Conservation (phyloP, 1,140 invertebrate genomes). For the Bicyclus anynana region DNA sequence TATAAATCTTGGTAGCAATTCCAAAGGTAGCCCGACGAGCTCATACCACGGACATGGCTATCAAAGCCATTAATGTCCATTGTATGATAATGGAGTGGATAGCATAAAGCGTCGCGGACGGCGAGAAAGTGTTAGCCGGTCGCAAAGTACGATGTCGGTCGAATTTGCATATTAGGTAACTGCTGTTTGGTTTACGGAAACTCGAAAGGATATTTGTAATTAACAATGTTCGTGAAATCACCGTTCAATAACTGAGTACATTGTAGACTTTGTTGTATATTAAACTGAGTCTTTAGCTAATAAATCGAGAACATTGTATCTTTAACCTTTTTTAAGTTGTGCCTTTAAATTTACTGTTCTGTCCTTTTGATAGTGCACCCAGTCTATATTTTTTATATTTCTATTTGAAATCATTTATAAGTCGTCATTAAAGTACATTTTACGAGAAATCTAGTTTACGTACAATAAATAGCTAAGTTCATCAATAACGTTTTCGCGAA, state of each 20-base stretch:
- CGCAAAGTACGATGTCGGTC: conserved; percentile 40
- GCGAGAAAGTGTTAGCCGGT: conserved; percentile 49
- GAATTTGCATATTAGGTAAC: conserved; percentile 65
- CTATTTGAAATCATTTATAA: too few relatives aligned
- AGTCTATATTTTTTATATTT: too few relatives aligned
- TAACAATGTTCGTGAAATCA: conserved; percentile 14
- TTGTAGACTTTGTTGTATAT: not conserved
- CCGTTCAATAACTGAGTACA: not conserved
- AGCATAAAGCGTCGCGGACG: conserved; percentile 17
- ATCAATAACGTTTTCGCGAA: too few relatives aligned
- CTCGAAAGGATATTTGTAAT: conserved; percentile 30
- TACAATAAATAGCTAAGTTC: too few relatives aligned
- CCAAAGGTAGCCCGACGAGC: not conserved
- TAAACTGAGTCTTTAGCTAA: too few relatives aligned
- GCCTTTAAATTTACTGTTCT: too few relatives aligned
- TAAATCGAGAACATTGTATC: too few relatives aligned
- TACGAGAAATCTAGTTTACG: too few relatives aligned
- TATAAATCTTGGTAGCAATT: not conserved
- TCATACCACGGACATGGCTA: conserved; percentile 3
- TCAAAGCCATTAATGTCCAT: conserved; percentile 39
- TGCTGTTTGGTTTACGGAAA: conserved; percentile 20
- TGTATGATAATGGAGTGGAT: conserved; percentile 50
- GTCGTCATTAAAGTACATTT: too few relatives aligned
- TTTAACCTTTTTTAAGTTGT: too few relatives aligned
- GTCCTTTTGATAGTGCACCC: too few relatives aligned